Evolutionary conservation across 2,888 invertebrate genomes (phyloP), one percentile per base, ranked within the genome.

Genomic region (Limenitis camilla): DNA sequence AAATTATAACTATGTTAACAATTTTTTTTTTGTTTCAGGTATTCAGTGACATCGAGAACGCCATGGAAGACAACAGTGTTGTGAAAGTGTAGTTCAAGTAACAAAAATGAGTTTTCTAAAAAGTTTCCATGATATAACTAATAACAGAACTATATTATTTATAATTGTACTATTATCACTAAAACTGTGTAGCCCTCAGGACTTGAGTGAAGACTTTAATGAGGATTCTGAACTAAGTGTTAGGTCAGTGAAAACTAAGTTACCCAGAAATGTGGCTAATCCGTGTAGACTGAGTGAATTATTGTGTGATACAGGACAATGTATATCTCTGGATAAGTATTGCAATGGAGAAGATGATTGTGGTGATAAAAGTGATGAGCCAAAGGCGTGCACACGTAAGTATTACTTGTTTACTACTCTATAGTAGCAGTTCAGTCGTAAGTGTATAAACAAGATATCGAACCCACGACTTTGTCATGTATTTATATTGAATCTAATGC

Each of bases 281-380:
- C 79, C 82, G n/a, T 91, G 91, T 74, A 86, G 89, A 59, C 72
- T 89, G 62, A 90, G 90, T 63, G 91, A 91, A 75, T 85, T 90
- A 59, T 78, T 89, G 50, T 91, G 91, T 75, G 89, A 90, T 69
- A 90, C 90, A 31, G 90, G 91, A 40, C 90, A 90, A 76, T 94
- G 94, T 81, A 89, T 94, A 67, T 90, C 92, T 39, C 79, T 92
- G 70, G 92, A 92, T 81, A 91, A 91, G 76, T 93, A 90, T 74
- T 95, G 95, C 79, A 93, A 95, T 69, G 92, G 93, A 19, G 87
- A 92, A 55, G 91, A 92, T 66, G 94, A 95, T 74, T 95, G 94
- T 67, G 91, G 91, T 30, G 94, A 94, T 76, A 91, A 91, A 66
- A 92, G 92, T 63, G 94, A 95, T 74, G 94, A 95, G 75, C 91